These are phyloP conservation scores for Scatophagus argus DNA, from an alignment of 2,113 vertebrate genomes.

Conservation along the genomic window DNA sequence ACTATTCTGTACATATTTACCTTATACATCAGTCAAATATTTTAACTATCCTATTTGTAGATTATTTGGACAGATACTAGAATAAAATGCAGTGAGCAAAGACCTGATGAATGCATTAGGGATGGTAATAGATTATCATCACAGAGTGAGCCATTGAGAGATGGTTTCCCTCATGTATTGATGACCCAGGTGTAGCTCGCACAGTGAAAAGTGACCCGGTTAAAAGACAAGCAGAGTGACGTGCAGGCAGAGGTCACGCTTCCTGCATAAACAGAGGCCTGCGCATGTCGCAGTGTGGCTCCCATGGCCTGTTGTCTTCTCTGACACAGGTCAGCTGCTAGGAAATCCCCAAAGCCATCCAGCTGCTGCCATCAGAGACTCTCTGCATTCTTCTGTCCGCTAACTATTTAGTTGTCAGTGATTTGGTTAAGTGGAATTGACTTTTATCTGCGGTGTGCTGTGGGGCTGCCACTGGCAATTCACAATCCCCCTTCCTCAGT, in stretches of 20 bases:
- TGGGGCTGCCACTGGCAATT: conserved; percentile 90
- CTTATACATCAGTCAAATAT: background rate
- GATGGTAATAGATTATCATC: conserved; percentile 4
- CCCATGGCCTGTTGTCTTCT: conserved; percentile 61
- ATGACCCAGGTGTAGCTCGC: conserved; percentile 29
- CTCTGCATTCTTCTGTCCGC: conserved; percentile 89
- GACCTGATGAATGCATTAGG: background rate
- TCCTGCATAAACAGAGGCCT: conserved; percentile 30
- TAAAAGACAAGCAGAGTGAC: conserved; percentile 49
- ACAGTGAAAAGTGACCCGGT: conserved; percentile 41
- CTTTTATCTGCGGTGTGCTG: conserved; percentile 93
- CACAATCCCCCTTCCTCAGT: conserved; percentile 86
- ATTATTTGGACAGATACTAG: conserved; percentile 2
- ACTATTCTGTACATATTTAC: background rate
- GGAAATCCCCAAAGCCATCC: conserved; percentile 75
- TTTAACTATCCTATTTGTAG: background rate
- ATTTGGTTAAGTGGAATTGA: conserved; percentile 98
- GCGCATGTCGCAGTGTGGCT: conserved; percentile 50
- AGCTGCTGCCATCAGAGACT: conserved; percentile 77
- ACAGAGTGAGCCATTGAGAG: background rate
- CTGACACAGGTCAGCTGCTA: conserved; percentile 63
- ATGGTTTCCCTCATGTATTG: background rate
- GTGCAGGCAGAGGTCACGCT: conserved; percentile 44
- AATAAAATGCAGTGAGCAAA: background rate
- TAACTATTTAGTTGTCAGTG: conserved; percentile 98